Evolutionary conservation across 2,113 vertebrate species (phyloP), one percentile per base, ranked within the genome.

Genomic region (Dicerorhinus sumatrensis): DNA sequence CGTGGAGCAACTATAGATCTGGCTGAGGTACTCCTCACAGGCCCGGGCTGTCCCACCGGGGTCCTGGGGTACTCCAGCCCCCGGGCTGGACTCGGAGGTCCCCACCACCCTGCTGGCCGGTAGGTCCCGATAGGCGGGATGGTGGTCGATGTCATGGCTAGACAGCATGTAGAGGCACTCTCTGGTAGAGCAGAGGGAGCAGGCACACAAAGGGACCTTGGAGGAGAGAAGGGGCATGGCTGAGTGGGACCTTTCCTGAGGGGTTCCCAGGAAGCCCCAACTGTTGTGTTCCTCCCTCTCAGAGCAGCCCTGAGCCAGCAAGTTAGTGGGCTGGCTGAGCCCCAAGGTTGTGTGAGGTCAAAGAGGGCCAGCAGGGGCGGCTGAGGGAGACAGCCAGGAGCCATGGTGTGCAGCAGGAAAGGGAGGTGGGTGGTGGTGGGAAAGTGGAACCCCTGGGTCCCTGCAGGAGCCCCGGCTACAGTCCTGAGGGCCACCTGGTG

Each of bases 91-190:
- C 65, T 97, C 92, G 0, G 93, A 63, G 6, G 92, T 95, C 33
- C 72, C 90, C 2, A 60, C 39, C 6, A 67, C 93, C 87, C 93
- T 98, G 97, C 95, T 88, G 77, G 97, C 96, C 0, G 98, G 98
- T 25, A 98, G 89, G 48, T 98, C 92, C 13, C 97, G 92, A 65
- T 98, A 98, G 60, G 86, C 17, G 0, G 80, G 94, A 17, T 85
- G 39, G 23, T 97, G 97, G 36, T 98, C 98, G 0, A 98, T 98
- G 97, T 99, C 99, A 3, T 98, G 95, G 98, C 98, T 98, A 89
- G 98, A 98, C 65, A 99, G 95, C 88, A 99, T 94, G 96, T 98
- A 99, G 56, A 99, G 98, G 80, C 98, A 98, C 63, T 99, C 98
- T 29, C 98, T 97, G 36, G 98, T 98, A 86, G 99, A 98, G 82